Base-by-base conservation (phyloP, 1,140 invertebrate genomes). In the Drosophila pachea region DNA sequence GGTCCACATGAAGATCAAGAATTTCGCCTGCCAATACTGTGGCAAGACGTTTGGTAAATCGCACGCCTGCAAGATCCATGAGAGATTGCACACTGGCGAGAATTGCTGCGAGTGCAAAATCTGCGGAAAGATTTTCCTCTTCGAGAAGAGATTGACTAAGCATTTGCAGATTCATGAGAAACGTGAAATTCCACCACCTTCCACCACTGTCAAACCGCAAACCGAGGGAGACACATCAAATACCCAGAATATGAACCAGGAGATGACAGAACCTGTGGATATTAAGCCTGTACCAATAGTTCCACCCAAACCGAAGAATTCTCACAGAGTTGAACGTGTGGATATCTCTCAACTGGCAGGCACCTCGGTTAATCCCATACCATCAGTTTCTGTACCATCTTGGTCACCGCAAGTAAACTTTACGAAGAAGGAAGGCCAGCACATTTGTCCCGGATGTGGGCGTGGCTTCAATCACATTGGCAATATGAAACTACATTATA, bases 11-110 rank as follows among this genome's bases (percentile, higher is more conserved):
- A 89, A 88, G 56, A 76, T 87, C 4, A 89, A 89, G 60, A 78
- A 88, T n/a, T 89, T 83, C 22, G 83, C 86, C 2, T 89, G 88
- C 5, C 82, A 88, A 11, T 88, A 89, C 42, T 89, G 88, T 36
- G 86, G 86, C 4, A 89, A 89, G 54, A 84, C 86, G 0, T 89
- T 89, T 45, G 88, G 88, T 2, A 89, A 89, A 50, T 77, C 79
- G 0, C 78, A 89, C 12, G 83, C 88, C 5, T 88, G 86, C 36
- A 89, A 88, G 64, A 82, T 89, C n/a, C 88, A 89, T 22, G 86
- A 88, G 60, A 69, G 82, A 29, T 76, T 76, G 0, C 88, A 89
- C 45, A 89, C 88, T n/a, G 93, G 93, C 0, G 92, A 91, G 54
- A 90, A 88, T 45, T 78, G 77, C 47, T 88, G 77, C 59, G 86